phyloP scores from a whole-genome alignment of 2,888 invertebrate genomes.

The Neoscelio sp. region DNA sequence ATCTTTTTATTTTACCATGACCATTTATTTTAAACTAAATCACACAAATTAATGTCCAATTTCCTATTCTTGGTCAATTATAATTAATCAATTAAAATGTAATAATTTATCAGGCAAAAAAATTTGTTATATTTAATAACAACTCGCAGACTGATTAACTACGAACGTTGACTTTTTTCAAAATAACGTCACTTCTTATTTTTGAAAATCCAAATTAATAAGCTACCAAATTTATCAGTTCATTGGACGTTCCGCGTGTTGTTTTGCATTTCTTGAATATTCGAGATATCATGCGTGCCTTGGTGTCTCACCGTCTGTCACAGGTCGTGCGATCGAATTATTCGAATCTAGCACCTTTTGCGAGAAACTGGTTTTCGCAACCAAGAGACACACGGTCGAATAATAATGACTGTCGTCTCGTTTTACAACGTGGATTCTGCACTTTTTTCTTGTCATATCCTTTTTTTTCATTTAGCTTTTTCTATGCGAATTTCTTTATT shows the following conservation, averaged over 20 bases:
- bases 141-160: no score
- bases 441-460: constrained; percentile 49
- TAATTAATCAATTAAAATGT: no score
- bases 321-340: constrained; percentile 66
- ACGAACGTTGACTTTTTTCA: no score
- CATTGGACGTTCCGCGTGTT: constrained; percentile 4
- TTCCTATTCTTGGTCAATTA: no score
- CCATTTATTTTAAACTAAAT: no score
- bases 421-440: constrained; percentile 71
- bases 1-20: no score
- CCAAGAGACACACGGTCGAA: constrained; percentile 58
- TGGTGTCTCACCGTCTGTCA: constrained; percentile 62
- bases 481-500: constrained; percentile 69
- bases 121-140: no score
- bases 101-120: no score
- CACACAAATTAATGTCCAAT: no score
- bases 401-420: constrained; percentile 72
- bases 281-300: constrained; percentile 50
- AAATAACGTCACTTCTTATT: constrained; percentile 13
- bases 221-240: constrained; percentile 18
- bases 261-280: constrained; percentile 54
- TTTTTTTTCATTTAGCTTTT: constrained; percentile 39
- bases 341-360: constrained; percentile 68
- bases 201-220: constrained; percentile 3
- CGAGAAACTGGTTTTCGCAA: constrained; percentile 68